These are phyloP conservation scores for Epizoanthus scotinus DNA, from an alignment of 92 coral and sea anemone genomes.

Conservation along the genomic window DNA sequence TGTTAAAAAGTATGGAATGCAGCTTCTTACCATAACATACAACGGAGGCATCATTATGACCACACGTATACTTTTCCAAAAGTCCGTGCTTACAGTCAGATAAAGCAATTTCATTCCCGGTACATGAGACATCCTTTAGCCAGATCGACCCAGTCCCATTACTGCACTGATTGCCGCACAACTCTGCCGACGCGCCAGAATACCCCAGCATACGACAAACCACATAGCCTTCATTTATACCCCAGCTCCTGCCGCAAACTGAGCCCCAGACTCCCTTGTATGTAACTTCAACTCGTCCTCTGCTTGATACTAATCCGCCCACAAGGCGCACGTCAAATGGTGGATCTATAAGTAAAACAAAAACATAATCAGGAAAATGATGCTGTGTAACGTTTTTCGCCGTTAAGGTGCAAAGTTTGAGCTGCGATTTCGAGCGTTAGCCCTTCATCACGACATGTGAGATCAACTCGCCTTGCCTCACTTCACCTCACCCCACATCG, in stretches of 20 bases:
- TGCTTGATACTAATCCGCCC: constrained; percentile 10
- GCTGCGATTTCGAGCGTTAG: no score
- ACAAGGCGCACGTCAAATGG: constrained; percentile 17
- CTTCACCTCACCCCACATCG: no score
- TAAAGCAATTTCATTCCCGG: neutral
- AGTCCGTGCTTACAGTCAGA: neutral
- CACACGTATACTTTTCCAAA: neutral
- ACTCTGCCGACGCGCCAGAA: neutral
- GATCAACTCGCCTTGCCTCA: no score
- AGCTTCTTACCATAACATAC: constrained; percentile 7
- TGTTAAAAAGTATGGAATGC: no score
- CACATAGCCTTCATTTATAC: neutral
- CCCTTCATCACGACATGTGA: no score
- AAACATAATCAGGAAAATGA: neutral
- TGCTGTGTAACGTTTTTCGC: no score
- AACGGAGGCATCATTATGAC: neutral
- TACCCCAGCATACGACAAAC: neutral
- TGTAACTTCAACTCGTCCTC: constrained; percentile 4
- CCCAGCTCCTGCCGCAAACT: neutral
- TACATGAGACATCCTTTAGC: constrained; percentile 9
- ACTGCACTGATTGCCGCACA: neutral
- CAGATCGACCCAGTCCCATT: neutral
- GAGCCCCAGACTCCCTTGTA: constrained; percentile 29
- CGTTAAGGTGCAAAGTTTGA: no score
- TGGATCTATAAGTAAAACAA: neutral